A percentile compares a stretch with the other conserved stretches of the same genome.
phyloP scores from a whole-genome alignment of 2,113 vertebrate species.

The Pelecanus crispus region DNA sequence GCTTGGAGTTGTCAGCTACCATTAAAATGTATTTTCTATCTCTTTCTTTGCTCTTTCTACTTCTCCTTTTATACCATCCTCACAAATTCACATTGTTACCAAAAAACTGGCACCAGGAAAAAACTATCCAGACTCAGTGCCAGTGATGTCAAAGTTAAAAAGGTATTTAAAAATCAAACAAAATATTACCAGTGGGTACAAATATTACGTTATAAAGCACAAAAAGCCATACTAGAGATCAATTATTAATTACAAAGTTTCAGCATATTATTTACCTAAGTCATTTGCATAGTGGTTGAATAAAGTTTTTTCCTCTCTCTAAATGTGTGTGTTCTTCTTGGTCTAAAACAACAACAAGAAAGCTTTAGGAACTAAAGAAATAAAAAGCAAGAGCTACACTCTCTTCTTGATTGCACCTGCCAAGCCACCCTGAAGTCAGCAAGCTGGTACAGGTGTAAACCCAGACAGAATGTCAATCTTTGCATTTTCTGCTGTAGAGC shows the following conservation, averaged over 20 bases:
- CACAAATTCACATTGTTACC: conserved; percentile 48
- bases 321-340: conserved; percentile 2
- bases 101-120: conserved; percentile 39
- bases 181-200: conserved; percentile 4
- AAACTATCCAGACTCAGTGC: conserved; percentile 29
- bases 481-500: neutral
- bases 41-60: neutral
- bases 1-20: conserved; percentile 3
- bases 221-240: conserved; percentile 29
- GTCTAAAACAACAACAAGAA: neutral
- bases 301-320: neutral
- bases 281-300: neutral
- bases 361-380: neutral
- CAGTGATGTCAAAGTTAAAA: conserved; percentile 40
- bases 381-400: neutral
- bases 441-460: neutral
- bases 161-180: conserved; percentile 50
- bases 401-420: conserved; percentile 28
- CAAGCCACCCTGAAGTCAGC: conserved; percentile 19
- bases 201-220: neutral
- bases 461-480: conserved; percentile 29
- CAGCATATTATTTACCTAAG: neutral
- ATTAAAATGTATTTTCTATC: neutral
- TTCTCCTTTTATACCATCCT: neutral
- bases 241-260: conserved; percentile 31